Percentiles rank a stretch among this genome's conserved stretches.
phyloP scores from a whole-genome alignment of 2,113 vertebrate species.

The Crocuta crocuta region DNA sequence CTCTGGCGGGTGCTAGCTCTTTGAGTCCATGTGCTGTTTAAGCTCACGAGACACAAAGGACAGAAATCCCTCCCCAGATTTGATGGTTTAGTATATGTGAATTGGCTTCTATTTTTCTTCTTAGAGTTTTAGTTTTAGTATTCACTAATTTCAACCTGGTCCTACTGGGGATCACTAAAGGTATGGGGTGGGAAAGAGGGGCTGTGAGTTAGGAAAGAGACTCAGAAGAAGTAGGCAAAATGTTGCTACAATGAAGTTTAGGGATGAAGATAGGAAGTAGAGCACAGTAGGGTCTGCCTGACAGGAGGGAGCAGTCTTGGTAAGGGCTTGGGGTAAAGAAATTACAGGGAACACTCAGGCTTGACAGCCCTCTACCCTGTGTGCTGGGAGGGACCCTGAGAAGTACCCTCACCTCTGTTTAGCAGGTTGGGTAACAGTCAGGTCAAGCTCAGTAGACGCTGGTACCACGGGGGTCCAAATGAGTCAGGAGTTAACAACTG shows the following conservation, averaged over 20 bases:
- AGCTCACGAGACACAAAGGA: neutral
- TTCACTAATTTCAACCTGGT: neutral
- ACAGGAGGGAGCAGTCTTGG: neutral
- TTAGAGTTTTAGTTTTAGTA: neutral
- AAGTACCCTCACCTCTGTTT: neutral
- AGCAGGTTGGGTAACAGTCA: neutral
- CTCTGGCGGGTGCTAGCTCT: neutral
- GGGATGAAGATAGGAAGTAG: neutral
- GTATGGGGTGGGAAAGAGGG: rapidly evolving
- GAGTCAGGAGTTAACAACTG: neutral
- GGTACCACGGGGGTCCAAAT: neutral
- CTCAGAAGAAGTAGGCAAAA: neutral
- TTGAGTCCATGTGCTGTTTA: neutral
- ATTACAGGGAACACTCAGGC: neutral
- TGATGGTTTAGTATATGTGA: neutral
- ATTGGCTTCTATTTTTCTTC: neutral
- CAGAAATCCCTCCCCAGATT: neutral
- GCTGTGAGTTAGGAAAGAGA: neutral
- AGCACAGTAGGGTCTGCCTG: neutral
- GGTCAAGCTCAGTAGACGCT: neutral
- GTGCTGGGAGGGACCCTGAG: neutral
- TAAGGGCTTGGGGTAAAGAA: neutral
- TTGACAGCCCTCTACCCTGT: neutral
- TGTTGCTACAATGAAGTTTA: neutral
- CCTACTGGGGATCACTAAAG: neutral